These are phyloP conservation scores for Peromyscus nudipes DNA, from an alignment of 2,797 vertebrate genomes.

Conservation along the genomic window DNA sequence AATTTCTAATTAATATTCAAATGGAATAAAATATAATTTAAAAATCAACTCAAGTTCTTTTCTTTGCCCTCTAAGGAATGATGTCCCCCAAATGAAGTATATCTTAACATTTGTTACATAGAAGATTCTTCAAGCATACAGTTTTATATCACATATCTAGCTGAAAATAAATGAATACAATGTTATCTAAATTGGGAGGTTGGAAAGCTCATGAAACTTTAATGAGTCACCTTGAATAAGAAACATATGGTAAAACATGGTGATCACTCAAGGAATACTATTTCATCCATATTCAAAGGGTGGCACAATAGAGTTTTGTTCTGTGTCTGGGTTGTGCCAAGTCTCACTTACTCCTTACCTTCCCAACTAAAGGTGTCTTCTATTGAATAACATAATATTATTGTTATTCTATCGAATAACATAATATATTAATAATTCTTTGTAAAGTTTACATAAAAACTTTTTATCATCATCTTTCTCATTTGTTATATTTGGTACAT, in stretches of 20 bases:
- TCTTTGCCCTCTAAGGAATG: neutral
- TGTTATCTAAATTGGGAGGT: neutral
- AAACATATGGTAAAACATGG: neutral
- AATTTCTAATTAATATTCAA: constrained; percentile 51
- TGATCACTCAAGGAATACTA: neutral
- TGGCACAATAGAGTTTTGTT: neutral
- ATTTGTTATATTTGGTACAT: neutral
- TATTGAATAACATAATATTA: neutral
- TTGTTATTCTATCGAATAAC: neutral
- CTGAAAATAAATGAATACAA: constrained; percentile 56
- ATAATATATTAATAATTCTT: neutral
- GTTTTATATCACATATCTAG: constrained; percentile 33
- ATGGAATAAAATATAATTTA: constrained; percentile 20
- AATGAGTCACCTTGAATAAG: constrained; percentile 45
- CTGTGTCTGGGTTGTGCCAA: neutral
- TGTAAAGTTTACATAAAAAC: neutral
- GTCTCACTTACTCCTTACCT: neutral
- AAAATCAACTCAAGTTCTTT: constrained; percentile 27
- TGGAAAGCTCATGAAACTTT: constrained; percentile 55
- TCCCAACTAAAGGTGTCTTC: neutral
- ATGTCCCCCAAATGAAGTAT: neutral
- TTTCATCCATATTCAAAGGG: constrained; percentile 31
- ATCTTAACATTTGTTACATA: neutral
- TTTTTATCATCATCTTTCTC: neutral
- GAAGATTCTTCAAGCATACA: constrained; percentile 32